Evolutionary conservation across 2,888 invertebrate species (phyloP), one percentile per base, ranked within the genome.

Genomic region (Nomada fabriciana): DNA sequence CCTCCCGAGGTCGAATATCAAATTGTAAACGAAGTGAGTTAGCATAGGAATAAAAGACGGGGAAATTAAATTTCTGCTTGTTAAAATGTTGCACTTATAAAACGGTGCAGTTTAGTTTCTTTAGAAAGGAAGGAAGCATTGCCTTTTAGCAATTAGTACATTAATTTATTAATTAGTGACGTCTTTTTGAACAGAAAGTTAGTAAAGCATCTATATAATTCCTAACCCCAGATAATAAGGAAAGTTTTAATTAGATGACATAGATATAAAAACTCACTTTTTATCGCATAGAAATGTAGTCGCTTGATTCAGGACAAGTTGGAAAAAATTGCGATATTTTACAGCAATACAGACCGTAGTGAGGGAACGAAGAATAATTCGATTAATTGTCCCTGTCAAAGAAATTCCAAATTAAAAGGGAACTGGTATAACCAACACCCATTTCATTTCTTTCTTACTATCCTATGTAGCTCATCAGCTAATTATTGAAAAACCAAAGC

Each of bases 331-430:
- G 50, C 53, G 5, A 20, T 42, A 63, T 52, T 63, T 76, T 53
- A 13, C 18, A 13, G 23, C 13, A 23, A 23, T 75, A 23, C 42
- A 50, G 23, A 43, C 42, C 11, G 15, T n/a, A 68, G 20, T 20
- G 25, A 72, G 15, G 59, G 43, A 50, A 36, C 57, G 43, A 47
- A 29, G 63, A 72, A 63, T 67, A 71, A 71, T 64, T 76, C 63
- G 59, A 76, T 81, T 76, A 81, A 81, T 72, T 76, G 47, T 72
- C 13, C 25, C 18, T 25, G n/a, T 60, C 59, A 72, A 80, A 81
- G 81, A 64, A 64, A 61, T 60, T 50, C 20, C 52, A 68, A 70
- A 82, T 82, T 81, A 81, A 43, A 82, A 76, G 81, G 81, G n/a
- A 68, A 75, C 47, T 15, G 15, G n/a, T 7, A 23, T 20, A 57